Conservation (phyloP, 2,113 vertebrate genomes). For the Anhinga anhinga region DNA sequence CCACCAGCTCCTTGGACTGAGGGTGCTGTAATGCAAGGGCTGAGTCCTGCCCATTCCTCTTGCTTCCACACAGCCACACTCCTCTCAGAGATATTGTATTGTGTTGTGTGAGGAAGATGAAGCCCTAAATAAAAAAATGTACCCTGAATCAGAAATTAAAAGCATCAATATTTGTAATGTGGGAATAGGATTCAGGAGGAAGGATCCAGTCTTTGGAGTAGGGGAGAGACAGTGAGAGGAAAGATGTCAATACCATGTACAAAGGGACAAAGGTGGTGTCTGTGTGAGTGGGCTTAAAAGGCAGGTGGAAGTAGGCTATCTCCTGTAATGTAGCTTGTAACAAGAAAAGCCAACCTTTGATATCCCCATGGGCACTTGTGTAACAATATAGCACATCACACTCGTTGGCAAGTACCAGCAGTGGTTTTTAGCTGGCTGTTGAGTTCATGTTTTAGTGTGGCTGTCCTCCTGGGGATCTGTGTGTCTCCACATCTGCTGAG, state of each 20-base stretch:
- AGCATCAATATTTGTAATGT: background rate
- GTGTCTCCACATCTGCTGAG: background rate
- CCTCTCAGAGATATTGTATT: background rate
- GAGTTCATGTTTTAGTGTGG: background rate
- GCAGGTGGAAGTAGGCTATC: background rate
- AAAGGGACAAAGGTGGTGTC: background rate
- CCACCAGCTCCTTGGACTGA: background rate
- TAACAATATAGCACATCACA: fast-evolving
- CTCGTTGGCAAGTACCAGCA: background rate
- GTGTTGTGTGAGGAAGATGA: background rate
- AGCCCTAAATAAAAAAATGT: background rate
- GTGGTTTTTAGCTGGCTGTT: background rate
- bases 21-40: fast-evolving
- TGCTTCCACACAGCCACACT: background rate
- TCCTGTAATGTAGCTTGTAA: background rate
- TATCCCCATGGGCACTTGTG: background rate
- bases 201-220: background rate
- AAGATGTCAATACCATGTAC: background rate
- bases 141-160: background rate
- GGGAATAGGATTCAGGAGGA: background rate
- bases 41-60: background rate
- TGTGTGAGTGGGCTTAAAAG: background rate
- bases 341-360: background rate
- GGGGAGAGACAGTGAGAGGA: background rate
- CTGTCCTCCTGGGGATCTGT: background rate